Conservation (phyloP, 1,140 invertebrate genomes). For the Heliconius nattereri region DNA sequence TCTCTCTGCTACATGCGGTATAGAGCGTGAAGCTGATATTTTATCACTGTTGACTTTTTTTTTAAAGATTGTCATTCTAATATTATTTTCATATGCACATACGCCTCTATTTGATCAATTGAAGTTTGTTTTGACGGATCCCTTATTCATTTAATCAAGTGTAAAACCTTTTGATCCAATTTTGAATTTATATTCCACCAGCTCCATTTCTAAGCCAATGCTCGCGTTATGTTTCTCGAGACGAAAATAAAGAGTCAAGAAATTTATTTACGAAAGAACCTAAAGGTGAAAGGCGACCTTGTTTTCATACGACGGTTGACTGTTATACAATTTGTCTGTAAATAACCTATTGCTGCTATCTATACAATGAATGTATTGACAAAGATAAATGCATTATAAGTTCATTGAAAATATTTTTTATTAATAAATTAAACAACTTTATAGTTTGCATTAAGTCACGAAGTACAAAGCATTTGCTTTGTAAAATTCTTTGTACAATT, state of each 20-base stretch:
- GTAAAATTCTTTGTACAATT: conserved; percentile 57
- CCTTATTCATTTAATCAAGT: conserved; percentile 35
- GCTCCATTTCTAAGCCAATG: conserved; percentile 33
- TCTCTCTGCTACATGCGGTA: too few relatives aligned
- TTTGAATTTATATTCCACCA: conserved; percentile 36
- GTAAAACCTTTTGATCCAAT: conserved; percentile 30
- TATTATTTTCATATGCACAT: not conserved
- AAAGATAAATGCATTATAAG: not conserved
- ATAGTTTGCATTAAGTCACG: conserved; percentile 27
- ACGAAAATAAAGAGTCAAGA: conserved; percentile 42
- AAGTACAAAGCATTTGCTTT: conserved; percentile 26
- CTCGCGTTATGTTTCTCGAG: conserved; percentile 34
- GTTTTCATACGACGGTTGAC: conserved; percentile 33
- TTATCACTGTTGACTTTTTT: not conserved
- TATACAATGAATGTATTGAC: not conserved
- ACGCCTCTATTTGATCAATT: not conserved
- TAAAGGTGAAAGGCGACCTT: conserved; percentile 38
- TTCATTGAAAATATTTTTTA: not conserved
- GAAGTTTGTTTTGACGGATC: conserved; percentile 17
- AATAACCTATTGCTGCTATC: not conserved
- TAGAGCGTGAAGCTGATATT: not conserved
- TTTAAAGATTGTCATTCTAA: not conserved
- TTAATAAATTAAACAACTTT: not conserved
- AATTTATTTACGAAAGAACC: conserved; percentile 35
- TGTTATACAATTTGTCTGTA: conserved; percentile 29